phyloP scores from a whole-genome alignment of 2,888 invertebrate species.

The Nesidiocoris tenuis region DNA sequence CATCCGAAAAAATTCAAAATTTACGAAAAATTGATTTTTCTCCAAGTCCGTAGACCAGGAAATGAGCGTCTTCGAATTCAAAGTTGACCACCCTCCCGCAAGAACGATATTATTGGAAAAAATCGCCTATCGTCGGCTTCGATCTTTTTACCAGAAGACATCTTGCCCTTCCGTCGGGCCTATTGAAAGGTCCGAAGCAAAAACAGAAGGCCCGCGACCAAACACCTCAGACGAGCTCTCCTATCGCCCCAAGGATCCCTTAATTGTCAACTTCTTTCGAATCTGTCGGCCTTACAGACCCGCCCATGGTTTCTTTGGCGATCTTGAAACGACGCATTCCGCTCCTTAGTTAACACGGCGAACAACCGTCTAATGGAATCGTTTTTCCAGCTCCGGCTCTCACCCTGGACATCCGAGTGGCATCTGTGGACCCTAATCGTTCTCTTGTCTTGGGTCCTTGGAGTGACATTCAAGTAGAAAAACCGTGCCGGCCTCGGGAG shows the following conservation, averaged over 20 bases:
- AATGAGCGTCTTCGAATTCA: too few species aligned
- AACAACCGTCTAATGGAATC: constrained; percentile 29
- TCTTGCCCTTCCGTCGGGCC: neutral
- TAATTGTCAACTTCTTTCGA: constrained; percentile 35
- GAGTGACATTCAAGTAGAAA: neutral
- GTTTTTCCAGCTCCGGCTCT: constrained; percentile 23
- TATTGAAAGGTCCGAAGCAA: constrained; percentile 1
- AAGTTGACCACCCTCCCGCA: too few species aligned
- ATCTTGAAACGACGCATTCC: constrained; percentile 36
- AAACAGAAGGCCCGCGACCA: constrained; percentile 33
- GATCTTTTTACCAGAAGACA: constrained; percentile 4
- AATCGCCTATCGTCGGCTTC: constrained; percentile 10
- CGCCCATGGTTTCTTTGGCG: constrained; percentile 12
- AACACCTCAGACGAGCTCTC: constrained; percentile 29
- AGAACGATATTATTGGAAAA: too few species aligned
- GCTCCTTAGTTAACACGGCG: constrained; percentile 39
- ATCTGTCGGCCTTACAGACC: neutral
- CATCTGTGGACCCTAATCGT: neutral
- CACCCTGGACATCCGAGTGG: neutral
- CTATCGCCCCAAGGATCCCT: constrained; percentile 22
- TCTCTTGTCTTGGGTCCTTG: neutral
- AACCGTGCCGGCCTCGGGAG: neutral
- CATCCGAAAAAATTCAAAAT: too few species aligned
- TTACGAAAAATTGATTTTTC: too few species aligned
- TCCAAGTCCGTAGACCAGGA: too few species aligned